Conservation (phyloP, 2,888 invertebrate genomes). For the Sclerodermus sp. region DNA sequence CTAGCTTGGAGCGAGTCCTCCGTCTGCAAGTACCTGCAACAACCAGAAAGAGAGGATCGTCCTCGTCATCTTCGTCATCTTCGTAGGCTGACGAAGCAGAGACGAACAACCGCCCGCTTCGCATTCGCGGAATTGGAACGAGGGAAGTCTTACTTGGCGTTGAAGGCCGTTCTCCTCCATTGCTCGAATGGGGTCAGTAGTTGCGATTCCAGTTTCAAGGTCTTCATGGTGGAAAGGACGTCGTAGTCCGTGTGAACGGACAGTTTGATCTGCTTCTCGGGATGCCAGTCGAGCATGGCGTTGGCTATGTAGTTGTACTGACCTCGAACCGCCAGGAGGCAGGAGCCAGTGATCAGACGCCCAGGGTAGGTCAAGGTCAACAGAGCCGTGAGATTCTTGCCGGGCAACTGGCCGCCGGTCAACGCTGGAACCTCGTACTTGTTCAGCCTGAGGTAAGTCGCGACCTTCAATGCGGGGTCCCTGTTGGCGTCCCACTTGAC, state of each 20-base stretch:
- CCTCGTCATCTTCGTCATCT: no score
- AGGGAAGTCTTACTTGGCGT: no score
- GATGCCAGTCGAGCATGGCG: conserved; percentile 71
- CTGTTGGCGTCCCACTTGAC: conserved; percentile 86
- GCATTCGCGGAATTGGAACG: no score
- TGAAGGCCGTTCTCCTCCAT: conserved; percentile 62
- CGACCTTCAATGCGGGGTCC: conserved; percentile 75
- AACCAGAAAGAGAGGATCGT: no score
- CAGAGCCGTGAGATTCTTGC: conserved; percentile 67
- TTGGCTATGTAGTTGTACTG: conserved; percentile 56
- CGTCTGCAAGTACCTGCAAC: conserved; percentile 60
- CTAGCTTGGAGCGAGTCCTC: conserved; percentile 61
- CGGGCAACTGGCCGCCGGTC: conserved; percentile 15
- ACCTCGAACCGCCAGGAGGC: conserved; percentile 65
- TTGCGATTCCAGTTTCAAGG: conserved; percentile 57
- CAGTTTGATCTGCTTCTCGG: conserved; percentile 66
- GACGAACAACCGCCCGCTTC: no score
- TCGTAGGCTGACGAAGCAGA: no score
- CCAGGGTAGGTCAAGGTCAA: conserved; percentile 76
- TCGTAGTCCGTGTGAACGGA: conserved; percentile 65
- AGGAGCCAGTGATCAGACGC: conserved; percentile 70
- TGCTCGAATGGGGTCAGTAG: conserved; percentile 64
- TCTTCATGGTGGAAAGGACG: conserved; percentile 55
- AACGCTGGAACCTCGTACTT: conserved; percentile 38
- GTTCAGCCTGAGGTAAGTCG: conserved; percentile 65